phyloP scores from a whole-genome alignment of 2,113 vertebrate species.

The Grus americana region DNA sequence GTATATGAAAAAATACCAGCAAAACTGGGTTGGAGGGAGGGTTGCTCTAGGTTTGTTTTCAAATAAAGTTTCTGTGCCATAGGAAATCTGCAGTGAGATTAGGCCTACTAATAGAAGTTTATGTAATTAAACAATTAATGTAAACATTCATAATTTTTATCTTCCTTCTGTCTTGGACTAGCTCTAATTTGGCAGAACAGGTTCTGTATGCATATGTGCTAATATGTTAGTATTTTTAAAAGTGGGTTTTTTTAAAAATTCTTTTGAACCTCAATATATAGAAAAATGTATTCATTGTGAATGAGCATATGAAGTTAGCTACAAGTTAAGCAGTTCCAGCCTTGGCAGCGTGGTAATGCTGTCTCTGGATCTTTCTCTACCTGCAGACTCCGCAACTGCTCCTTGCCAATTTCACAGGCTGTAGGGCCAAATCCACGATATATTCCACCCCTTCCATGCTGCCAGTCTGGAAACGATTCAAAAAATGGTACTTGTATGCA shows the following conservation, averaged over 20 bases:
- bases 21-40: not conserved
- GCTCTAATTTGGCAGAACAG: not conserved
- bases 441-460: not conserved
- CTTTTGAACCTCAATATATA: not conserved
- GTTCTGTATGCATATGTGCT: not conserved
- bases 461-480: not conserved
- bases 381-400: not conserved
- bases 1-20: not conserved
- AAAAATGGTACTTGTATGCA: not conserved
- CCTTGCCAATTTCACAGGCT: not conserved
- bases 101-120: not conserved
- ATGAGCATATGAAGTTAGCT: not conserved
- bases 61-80: not conserved
- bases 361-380: not conserved
- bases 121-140: not conserved
- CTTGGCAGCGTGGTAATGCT: not conserved
- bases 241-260: not conserved
- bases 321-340: fast-evolving
- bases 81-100: not conserved
- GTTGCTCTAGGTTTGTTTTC: not conserved
- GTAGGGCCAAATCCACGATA: not conserved
- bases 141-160: not conserved
- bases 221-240: not conserved
- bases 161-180: not conserved
- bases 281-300: not conserved